Percentiles rank a stretch among this genome's conserved stretches.
phyloP scores from a whole-genome alignment of 2,888 invertebrate species.

The Meghimatium bilineatum region DNA sequence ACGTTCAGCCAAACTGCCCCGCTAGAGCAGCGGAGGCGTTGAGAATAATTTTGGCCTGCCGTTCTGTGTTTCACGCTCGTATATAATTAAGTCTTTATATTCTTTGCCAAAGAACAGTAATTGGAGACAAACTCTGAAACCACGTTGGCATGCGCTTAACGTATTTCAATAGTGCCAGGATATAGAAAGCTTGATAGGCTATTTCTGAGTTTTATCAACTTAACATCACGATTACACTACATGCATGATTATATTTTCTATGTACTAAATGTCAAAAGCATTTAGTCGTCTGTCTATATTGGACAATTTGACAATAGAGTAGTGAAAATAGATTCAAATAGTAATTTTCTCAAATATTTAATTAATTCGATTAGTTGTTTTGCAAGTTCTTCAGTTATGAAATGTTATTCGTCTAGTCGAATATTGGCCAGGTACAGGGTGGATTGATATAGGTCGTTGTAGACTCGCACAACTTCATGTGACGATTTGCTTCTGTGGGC shows the following conservation, averaged over 20 bases:
- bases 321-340: too few species aligned
- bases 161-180: constrained; percentile 2
- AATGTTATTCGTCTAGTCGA: too few species aligned
- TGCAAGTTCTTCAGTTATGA: too few species aligned
- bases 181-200: constrained; percentile 3
- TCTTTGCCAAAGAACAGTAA: constrained; percentile 20
- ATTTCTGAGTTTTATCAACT: neutral
- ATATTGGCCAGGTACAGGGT: too few species aligned
- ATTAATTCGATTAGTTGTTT: neutral
- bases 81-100: constrained; percentile 32
- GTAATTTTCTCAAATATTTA: neutral
- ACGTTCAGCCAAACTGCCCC: constrained; percentile 16
- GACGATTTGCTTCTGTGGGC: too few species aligned
- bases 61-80: constrained; percentile 1
- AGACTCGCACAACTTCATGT: too few species aligned
- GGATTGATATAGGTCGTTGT: too few species aligned
- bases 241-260: neutral
- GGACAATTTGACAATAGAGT: neutral
- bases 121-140: constrained; percentile 6
- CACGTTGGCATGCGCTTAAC: constrained; percentile 5
- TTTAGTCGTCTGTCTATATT: neutral
- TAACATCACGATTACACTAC: neutral
- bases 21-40: constrained; percentile 20
- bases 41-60: constrained; percentile 19
- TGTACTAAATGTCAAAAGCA: neutral